phyloP scores from a whole-genome alignment of 2,888 invertebrate species.

The Oxyteleia sp. region DNA sequence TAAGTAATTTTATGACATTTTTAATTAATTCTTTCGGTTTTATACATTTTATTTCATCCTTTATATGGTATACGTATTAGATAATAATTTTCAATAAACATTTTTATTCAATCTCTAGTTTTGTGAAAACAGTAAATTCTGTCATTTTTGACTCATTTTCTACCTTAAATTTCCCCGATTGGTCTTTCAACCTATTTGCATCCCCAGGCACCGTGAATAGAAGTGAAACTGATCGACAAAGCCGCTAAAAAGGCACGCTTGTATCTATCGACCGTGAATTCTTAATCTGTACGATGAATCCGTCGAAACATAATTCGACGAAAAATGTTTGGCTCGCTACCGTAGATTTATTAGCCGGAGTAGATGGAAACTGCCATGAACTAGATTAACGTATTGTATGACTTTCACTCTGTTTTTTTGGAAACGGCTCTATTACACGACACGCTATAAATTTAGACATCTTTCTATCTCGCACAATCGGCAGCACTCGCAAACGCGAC shows the following conservation, averaged over 20 bases:
- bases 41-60: too few relatives aligned
- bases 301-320: constrained; percentile 53
- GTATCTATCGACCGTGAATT: constrained; percentile 58
- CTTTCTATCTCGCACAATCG: constrained; percentile 62
- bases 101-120: too few relatives aligned
- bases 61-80: too few relatives aligned
- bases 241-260: constrained; percentile 8
- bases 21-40: too few relatives aligned
- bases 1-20: too few relatives aligned
- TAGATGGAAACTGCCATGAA: constrained; percentile 75
- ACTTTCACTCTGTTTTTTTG: constrained; percentile 65
- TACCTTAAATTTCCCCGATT: too few relatives aligned
- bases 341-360: constrained; percentile 76
- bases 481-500: constrained; percentile 55
- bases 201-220: too few relatives aligned
- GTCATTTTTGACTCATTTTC: too few relatives aligned
- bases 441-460: constrained; percentile 74
- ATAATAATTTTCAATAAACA: too few relatives aligned
- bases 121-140: too few relatives aligned
- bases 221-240: constrained; percentile 5
- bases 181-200: too few relatives aligned
- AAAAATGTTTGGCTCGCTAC: constrained; percentile 73
- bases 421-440: constrained; percentile 73
- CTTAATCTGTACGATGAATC: constrained; percentile 45
- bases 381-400: constrained; percentile 74